Conservation (phyloP, 2,797 vertebrate genomes). For the Monodelphis domestica region DNA sequence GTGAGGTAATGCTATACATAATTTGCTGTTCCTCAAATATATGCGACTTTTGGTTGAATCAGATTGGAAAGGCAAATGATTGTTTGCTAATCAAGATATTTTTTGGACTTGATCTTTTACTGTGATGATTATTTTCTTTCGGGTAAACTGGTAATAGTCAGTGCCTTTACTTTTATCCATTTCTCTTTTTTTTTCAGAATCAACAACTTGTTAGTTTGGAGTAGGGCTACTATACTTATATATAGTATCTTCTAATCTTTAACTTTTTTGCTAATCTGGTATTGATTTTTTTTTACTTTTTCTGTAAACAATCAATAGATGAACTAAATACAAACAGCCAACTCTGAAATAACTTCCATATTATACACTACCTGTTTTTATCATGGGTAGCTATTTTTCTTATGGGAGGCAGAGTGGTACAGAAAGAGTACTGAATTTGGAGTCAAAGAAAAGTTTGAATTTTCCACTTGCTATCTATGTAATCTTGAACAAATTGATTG, state of each 20-base stretch:
- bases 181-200: not conserved
- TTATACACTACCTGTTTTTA: not conserved
- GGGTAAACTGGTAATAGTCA: not conserved
- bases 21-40: not conserved
- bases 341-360: not conserved
- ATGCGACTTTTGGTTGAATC: not conserved
- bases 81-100: not conserved
- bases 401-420: not conserved
- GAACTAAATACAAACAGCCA: not conserved
- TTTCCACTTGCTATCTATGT: not conserved
- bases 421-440: not conserved
- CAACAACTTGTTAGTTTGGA: not conserved
- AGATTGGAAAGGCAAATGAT: not conserved
- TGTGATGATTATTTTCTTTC: not conserved
- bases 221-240: not conserved
- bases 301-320: not conserved
- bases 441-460: not conserved
- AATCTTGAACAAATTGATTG: not conserved
- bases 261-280: no score
- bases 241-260: not conserved
- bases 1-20: not conserved
- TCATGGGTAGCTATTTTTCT: no score
- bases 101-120: not conserved
- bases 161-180: not conserved
- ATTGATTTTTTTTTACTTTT: not conserved